Evolutionary conservation across 2,888 invertebrate genomes (phyloP).

Genomic region (Cantharis rustica): DNA sequence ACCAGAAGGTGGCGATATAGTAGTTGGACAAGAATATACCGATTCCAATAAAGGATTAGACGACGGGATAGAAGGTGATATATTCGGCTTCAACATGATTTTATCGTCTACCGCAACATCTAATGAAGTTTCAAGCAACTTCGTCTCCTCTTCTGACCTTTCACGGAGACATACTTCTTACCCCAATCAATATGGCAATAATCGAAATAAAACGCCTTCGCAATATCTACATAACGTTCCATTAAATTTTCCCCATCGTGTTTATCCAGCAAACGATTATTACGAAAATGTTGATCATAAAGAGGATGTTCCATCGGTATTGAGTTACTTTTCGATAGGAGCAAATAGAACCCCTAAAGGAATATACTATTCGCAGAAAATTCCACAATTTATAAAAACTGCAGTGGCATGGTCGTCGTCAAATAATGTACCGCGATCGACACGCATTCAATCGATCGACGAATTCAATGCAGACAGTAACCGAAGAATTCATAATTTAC

Average conservation of each 20-base stretch:
- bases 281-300: background rate
- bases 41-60: slow-evolving; percentile 67
- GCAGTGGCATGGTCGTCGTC: background rate
- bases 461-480: slow-evolving; percentile 1
- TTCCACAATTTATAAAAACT: background rate
- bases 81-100: slow-evolving; percentile 70
- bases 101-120: slow-evolving; percentile 60
- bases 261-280: background rate
- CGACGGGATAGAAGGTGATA: slow-evolving; percentile 71
- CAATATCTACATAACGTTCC: slow-evolving; percentile 13
- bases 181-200: slow-evolving; percentile 5
- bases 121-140: slow-evolving; percentile 7
- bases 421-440: background rate
- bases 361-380: background rate
- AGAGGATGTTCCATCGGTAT: slow-evolving; percentile 34
- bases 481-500: background rate
- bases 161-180: background rate
- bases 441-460: slow-evolving; percentile 2
- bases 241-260: background rate
- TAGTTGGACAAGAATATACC: slow-evolving; percentile 73
- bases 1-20: slow-evolving; percentile 66
- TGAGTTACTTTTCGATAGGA: slow-evolving; percentile 38
- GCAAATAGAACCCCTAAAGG: slow-evolving; percentile 36
- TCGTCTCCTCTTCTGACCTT: background rate
- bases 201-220: slow-evolving; percentile 7